Evolutionary conservation across 1,140 invertebrate genomes (phyloP), one percentile per base, ranked within the genome.

Genomic region (Adelges cooleyi): DNA sequence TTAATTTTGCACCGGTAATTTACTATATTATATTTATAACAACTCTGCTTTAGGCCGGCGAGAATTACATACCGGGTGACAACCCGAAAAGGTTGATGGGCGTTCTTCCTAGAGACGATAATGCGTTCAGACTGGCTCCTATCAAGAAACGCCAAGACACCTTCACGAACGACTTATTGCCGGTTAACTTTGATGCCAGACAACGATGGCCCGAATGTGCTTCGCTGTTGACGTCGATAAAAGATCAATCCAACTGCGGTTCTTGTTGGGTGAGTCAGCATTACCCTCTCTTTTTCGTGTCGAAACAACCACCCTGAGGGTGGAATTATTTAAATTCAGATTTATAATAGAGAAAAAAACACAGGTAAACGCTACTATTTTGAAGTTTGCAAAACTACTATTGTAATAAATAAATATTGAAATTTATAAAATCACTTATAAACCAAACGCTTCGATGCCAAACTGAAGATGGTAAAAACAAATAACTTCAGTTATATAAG

Each of bases 151-250:
- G 8, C 15, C 40, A 27, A 38, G n/a, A 18, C 29, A n/a, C 8
- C 25, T 66, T 11, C 50, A 49, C 10, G 48, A 1, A 49, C 49
- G n/a, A 13, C 6, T 6, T 13, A 36, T 44, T 91, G 11, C 90
- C 90, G 0, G 80, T 83, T 18, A 77, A 81, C 67, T 94, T 94
- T 73, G 90, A 94, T 75, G 75, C 89, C 0, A 77, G 90, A 27
- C 74, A 79, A 65, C 77, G 89, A 66, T 95, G 92, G 91, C 82
- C 88, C 0, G 74, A 89, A 69, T 95, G 92, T 71, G 84, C 85
- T 1, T 87, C 88, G 1, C 80, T 90, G 67, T 82, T 90, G 68
- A 76, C 76, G 33, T 84, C 89, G 73, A 83, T 90, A 23, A 76
- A 86, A 65, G 87, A 90, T 78, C 88, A 90, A 74, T 84, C 80